A percentile compares a stretch with the other conserved stretches of the same genome.
Conservation (phyloP, 2,797 vertebrate species). For the Glyptemys insculpta region DNA sequence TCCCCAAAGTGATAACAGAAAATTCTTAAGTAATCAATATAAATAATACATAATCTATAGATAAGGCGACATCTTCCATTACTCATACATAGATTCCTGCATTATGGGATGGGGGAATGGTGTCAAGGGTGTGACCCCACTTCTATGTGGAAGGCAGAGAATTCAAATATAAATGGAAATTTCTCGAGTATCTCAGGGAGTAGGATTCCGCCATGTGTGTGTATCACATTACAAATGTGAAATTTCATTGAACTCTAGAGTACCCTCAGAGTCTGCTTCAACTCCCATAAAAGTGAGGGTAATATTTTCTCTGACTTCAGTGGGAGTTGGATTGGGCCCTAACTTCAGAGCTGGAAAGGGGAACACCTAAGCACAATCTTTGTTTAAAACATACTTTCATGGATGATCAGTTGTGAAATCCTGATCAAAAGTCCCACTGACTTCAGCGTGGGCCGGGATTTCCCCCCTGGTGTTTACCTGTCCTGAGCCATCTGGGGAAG, state of each 20-base stretch:
- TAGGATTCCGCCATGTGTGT: background rate
- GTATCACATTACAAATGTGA: background rate
- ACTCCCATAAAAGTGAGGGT: background rate
- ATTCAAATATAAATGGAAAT: background rate
- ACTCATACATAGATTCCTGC: background rate
- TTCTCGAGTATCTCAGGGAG: background rate
- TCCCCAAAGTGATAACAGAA: no score
- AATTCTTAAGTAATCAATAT: no score
- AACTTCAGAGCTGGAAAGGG: background rate
- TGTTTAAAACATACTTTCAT: background rate
- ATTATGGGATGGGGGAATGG: background rate
- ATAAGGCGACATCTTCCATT: background rate
- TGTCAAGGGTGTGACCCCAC: background rate
- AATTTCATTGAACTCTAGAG: background rate
- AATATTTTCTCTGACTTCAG: background rate
- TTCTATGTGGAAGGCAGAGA: background rate
- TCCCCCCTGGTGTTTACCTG: background rate
- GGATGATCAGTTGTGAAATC: background rate
- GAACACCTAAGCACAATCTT: background rate
- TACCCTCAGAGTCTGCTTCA: background rate
- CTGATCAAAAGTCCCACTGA: background rate
- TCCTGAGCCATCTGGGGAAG: background rate
- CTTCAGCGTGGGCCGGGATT: background rate
- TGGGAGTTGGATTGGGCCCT: background rate
- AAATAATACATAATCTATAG: no score